A percentile compares a stretch with the other conserved stretches of the same genome.
Conservation (phyloP, 2,888 invertebrate genomes). For the Sycophila texana region DNA sequence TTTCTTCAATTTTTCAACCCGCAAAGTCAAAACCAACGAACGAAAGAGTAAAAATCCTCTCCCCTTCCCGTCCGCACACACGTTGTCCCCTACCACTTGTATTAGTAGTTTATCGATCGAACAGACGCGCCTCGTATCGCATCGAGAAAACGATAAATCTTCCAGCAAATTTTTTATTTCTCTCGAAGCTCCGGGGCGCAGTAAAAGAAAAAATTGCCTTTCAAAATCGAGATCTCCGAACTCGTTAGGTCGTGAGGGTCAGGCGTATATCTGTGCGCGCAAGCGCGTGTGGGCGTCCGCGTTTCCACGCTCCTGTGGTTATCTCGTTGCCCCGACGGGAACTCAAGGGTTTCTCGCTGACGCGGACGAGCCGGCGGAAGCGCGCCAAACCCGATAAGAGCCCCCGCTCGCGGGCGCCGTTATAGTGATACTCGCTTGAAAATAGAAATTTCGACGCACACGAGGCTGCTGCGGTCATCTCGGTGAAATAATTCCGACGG, state of each 20-base stretch:
- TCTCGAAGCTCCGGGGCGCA: neutral
- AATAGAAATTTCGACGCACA: neutral
- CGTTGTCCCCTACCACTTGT: no score
- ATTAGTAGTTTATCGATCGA: no score
- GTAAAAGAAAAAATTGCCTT: conserved; percentile 5
- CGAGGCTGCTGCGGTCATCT: neutral
- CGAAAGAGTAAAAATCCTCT: no score
- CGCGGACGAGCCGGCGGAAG: neutral
- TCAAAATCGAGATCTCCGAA: neutral
- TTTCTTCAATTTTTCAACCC: no score
- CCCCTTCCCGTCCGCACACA: no score
- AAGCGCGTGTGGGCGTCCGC: neutral
- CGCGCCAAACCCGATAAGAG: neutral
- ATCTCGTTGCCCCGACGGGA: neutral
- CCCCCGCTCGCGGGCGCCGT: neutral
- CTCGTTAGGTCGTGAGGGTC: neutral
- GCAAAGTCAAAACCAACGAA: no score
- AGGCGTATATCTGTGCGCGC: neutral
- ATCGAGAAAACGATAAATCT: no score
- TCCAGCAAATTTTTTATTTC: neutral
- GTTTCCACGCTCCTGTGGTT: neutral
- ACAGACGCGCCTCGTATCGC: no score
- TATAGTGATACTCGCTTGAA: neutral
- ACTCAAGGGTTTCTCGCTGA: conserved; percentile 19
- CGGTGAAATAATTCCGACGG: neutral